These are phyloP conservation scores for Steinernema feltiae DNA, from an alignment of 1,140 invertebrate species.

Conservation along the genomic window DNA sequence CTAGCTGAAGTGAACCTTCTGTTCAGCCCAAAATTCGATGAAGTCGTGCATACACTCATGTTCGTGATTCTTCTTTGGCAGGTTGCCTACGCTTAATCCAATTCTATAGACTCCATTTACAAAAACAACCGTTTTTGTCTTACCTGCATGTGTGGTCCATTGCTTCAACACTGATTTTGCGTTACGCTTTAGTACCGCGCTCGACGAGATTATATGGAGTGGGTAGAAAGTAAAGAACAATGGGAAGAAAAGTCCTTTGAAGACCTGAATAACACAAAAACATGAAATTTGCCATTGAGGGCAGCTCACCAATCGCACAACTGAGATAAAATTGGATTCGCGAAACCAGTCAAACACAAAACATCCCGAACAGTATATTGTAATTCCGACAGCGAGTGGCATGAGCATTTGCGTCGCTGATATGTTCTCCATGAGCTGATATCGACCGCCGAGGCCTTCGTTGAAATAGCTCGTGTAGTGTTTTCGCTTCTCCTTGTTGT, in stretches of 20 bases:
- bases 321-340: neutral
- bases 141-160: neutral
- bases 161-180: neutral
- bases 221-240: neutral
- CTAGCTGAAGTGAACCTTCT: neutral
- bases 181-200: neutral
- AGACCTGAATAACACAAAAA: neutral
- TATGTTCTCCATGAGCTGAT: constrained; percentile 1
- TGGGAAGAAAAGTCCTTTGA: neutral
- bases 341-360: neutral
- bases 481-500: neutral
- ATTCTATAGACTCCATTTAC: neutral
- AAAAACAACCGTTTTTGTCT: no score
- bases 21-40: neutral
- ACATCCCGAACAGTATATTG: neutral
- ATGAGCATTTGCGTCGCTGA: neutral
- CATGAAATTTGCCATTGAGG: no score
- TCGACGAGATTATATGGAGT: neutral
- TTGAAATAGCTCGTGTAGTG: neutral
- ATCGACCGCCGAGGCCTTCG: neutral
- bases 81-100: neutral
- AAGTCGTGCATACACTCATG: neutral
- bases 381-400: neutral
- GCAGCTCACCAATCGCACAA: no score
- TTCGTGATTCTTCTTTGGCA: neutral